These are phyloP conservation scores for Gerris lacustris DNA, from an alignment of 2,888 invertebrate species.

Conservation along the genomic window DNA sequence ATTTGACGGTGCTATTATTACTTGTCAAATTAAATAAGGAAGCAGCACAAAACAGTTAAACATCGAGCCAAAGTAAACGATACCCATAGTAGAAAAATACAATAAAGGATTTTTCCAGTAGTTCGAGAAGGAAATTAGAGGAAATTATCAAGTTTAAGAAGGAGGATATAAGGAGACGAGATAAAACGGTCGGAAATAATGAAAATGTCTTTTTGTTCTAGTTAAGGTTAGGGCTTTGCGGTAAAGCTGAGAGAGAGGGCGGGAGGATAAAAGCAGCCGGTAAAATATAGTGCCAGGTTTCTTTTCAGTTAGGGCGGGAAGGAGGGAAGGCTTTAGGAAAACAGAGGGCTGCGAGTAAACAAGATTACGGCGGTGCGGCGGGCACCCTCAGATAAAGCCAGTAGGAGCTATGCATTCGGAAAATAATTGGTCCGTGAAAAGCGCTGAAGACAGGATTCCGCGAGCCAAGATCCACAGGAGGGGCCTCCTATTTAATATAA, in stretches of 20 bases:
- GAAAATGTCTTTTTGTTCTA: not conserved
- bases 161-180: not conserved
- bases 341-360: not conserved
- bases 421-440: slow-evolving; percentile 29
- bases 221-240: too few species aligned
- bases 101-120: too few species aligned
- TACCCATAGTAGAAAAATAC: too few species aligned
- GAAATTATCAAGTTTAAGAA: not conserved
- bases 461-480: not conserved
- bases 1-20: too few species aligned
- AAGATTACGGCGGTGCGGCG: not conserved
- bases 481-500: not conserved
- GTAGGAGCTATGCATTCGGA: slow-evolving; percentile 18
- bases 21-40: too few species aligned
- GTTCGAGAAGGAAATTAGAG: not conserved
- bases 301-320: not conserved
- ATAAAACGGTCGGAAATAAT: not conserved
- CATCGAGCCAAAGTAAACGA: too few species aligned
- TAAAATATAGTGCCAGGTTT: not conserved
- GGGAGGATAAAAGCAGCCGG: not conserved
- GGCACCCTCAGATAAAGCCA: not conserved
- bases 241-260: not conserved
- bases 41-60: too few species aligned
- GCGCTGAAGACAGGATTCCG: slow-evolving; percentile 27
- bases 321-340: not conserved